These are phyloP conservation scores for Stichopus horrens DNA, from an alignment of 53 echinoderm and acorn worm species.

Conservation along the genomic window DNA sequence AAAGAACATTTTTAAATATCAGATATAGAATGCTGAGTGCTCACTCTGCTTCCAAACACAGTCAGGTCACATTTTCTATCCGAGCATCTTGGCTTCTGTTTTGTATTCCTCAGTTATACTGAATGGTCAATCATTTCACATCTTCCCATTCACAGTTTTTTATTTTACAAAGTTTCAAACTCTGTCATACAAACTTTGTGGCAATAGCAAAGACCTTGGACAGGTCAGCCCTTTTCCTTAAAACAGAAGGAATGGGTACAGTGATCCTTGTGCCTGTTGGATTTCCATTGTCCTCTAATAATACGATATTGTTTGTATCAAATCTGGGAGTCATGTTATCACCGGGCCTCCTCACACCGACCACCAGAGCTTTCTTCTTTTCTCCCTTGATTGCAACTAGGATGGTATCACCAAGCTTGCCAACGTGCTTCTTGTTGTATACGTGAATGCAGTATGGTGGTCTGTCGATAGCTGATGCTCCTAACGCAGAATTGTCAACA, in stretches of 20 bases:
- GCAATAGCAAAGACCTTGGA: constrained; percentile 96
- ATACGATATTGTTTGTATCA: constrained; percentile 89
- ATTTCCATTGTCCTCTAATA: constrained; percentile 86
- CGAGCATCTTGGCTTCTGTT: too few relatives aligned
- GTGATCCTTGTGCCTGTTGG: constrained; percentile 93
- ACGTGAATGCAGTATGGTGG: constrained; percentile 90
- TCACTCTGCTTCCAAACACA: too few relatives aligned
- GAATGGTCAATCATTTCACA: too few relatives aligned
- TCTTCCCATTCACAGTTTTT: too few relatives aligned
- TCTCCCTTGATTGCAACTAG: constrained; percentile 80
- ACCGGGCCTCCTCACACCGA: constrained; percentile 75
- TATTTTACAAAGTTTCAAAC: too few relatives aligned
- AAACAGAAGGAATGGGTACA: constrained; percentile 83
- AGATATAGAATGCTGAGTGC: too few relatives aligned
- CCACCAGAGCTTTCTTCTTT: constrained; percentile 88
- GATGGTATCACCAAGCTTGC: constrained; percentile 80
- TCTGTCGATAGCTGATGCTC: constrained; percentile 68
- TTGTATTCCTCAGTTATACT: too few relatives aligned
- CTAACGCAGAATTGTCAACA: constrained; percentile 88
- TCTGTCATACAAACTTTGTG: constrained; percentile 73
- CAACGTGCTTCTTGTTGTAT: constrained; percentile 83
- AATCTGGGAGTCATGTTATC: constrained; percentile 78
- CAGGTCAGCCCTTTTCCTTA: constrained; percentile 76
- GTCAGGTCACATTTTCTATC: too few relatives aligned
- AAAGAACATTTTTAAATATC: too few relatives aligned